Evolutionary conservation across 1,140 invertebrate species (phyloP).

Genomic region (Dendrolimus punctatus): DNA sequence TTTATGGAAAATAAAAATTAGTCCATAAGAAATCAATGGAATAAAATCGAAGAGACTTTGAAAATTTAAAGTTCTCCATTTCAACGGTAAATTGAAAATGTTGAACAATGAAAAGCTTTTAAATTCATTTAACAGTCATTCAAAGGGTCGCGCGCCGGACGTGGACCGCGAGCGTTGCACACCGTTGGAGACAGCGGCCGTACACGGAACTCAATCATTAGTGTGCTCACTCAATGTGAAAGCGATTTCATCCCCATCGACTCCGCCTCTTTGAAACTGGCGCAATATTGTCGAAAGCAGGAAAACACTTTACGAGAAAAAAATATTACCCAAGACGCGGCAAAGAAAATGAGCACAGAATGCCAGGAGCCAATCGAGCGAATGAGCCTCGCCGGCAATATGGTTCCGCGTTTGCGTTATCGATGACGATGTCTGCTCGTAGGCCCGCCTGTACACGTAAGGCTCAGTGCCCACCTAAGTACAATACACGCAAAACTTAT

Average conservation of each 20-base stretch:
- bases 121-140: slow-evolving; percentile 55
- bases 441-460: slow-evolving; percentile 30
- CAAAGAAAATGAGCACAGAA: slow-evolving; percentile 57
- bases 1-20: no score
- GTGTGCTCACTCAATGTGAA: slow-evolving; percentile 67
- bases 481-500: no score
- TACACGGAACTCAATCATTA: slow-evolving; percentile 67
- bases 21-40: no score
- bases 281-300: slow-evolving; percentile 67
- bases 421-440: slow-evolving; percentile 41
- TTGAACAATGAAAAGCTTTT: slow-evolving; percentile 60
- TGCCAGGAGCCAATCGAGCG: slow-evolving; percentile 55
- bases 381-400: slow-evolving; percentile 49
- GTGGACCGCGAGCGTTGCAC: slow-evolving; percentile 16
- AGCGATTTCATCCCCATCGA: slow-evolving; percentile 60
- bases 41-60: no score
- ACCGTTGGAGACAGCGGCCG: slow-evolving; percentile 17
- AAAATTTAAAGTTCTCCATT: no score
- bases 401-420: slow-evolving; percentile 48
- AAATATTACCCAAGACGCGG: slow-evolving; percentile 41
- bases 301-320: slow-evolving; percentile 60
- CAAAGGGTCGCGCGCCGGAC: slow-evolving; percentile 42
- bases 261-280: slow-evolving; percentile 59
- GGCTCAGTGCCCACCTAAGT: no score
- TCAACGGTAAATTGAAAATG: slow-evolving; percentile 23